phyloP scores from a whole-genome alignment of 2,888 invertebrate species.

The Rhagonycha lutea region DNA sequence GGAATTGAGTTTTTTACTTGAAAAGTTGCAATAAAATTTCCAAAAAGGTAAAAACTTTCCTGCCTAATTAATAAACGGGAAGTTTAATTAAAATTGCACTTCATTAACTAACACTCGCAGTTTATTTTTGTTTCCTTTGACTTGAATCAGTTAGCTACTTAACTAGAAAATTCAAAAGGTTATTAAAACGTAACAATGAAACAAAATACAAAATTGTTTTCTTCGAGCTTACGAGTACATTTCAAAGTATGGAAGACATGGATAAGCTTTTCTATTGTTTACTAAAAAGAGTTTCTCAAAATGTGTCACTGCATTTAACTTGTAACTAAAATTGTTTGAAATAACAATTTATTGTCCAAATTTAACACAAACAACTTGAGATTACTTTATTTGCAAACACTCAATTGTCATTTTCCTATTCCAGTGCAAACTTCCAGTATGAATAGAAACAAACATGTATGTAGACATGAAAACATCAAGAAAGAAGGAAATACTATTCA shows the following conservation, averaged over 20 bases:
- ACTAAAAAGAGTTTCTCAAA: background rate
- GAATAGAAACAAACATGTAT: background rate
- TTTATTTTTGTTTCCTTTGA: background rate
- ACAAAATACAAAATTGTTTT: background rate
- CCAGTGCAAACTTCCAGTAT: background rate
- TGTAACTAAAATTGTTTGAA: background rate
- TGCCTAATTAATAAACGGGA: background rate
- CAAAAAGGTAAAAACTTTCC: background rate
- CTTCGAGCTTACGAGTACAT: background rate
- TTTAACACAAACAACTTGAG: background rate
- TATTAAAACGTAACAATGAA: background rate
- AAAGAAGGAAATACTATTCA: background rate
- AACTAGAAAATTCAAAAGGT: background rate
- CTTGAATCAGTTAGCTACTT: too few relatives aligned
- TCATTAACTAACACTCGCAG: background rate
- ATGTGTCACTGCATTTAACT: background rate
- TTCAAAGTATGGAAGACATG: background rate
- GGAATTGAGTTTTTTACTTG: background rate
- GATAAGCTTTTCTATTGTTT: background rate
- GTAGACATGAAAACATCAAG: background rate
- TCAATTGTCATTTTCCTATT: background rate
- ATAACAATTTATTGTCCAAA: background rate
- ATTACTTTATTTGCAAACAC: background rate
- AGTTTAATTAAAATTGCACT: background rate
- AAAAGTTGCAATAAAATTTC: background rate